phyloP scores from a whole-genome alignment of 2,888 invertebrate genomes.

The Molanna angustata region DNA sequence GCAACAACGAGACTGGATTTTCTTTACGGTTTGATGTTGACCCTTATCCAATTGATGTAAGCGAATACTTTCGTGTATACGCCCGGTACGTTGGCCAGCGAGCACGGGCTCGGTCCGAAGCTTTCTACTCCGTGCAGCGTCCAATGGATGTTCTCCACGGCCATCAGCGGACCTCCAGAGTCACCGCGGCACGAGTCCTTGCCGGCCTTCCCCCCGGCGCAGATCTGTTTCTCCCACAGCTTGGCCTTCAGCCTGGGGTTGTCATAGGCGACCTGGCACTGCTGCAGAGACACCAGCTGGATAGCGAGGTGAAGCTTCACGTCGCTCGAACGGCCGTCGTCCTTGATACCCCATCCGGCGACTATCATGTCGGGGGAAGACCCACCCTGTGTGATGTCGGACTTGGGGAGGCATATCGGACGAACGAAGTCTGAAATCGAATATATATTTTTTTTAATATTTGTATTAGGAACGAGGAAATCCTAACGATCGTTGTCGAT shows the following conservation, averaged over 20 bases:
- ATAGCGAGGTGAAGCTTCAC: constrained; percentile 39
- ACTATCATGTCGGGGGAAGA: constrained; percentile 40
- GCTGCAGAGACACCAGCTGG: constrained; percentile 31
- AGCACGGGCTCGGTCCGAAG: constrained; percentile 45
- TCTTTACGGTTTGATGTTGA: constrained; percentile 33
- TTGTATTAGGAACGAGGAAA: too few relatives aligned
- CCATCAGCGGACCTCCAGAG: constrained; percentile 59
- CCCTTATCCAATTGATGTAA: constrained; percentile 47
- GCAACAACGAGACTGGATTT: too few relatives aligned
- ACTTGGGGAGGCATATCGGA: constrained; percentile 43
- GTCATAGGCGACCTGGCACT: constrained; percentile 16
- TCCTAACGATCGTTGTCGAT: too few relatives aligned
- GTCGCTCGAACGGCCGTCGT: constrained; percentile 38
- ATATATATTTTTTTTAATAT: too few relatives aligned
- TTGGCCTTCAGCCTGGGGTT: constrained; percentile 29
- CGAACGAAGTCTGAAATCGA: constrained; percentile 47
- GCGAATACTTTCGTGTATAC: constrained; percentile 47
- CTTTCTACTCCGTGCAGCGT: constrained; percentile 46
- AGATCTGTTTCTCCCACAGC: constrained; percentile 43
- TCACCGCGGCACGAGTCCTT: constrained; percentile 58
- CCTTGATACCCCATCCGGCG: constrained; percentile 56
- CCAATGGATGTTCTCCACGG: constrained; percentile 38
- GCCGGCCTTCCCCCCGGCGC: constrained; percentile 51
- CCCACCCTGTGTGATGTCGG: constrained; percentile 39
- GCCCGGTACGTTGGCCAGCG: constrained; percentile 42